These are phyloP conservation scores for Tachuris rubrigastra DNA, from an alignment of 2,113 vertebrate species.

Conservation along the genomic window DNA sequence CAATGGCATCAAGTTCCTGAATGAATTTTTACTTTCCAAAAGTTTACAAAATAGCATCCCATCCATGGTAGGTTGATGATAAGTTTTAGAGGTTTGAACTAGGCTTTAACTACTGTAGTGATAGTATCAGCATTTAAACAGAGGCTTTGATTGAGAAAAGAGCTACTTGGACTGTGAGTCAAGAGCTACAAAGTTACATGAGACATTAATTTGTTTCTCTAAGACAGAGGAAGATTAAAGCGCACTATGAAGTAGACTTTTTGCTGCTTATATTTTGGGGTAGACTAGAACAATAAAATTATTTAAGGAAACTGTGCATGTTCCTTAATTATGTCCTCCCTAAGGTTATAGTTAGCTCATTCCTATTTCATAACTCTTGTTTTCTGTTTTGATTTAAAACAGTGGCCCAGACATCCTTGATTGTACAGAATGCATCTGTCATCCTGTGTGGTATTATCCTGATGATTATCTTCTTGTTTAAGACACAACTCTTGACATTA, in stretches of 20 bases:
- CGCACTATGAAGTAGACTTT: neutral
- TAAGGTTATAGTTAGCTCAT: neutral
- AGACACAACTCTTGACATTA: constrained; percentile 82
- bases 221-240: neutral
- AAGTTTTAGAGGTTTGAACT: neutral
- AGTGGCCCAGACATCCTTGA: constrained; percentile 95
- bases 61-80: neutral
- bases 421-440: constrained; percentile 94
- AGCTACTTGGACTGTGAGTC: neutral
- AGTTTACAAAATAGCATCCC: neutral
- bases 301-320: neutral
- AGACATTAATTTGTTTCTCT: neutral
- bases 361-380: neutral
- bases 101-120: neutral
- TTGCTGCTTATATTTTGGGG: neutral
- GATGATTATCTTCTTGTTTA: constrained; percentile 93
- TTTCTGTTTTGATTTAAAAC: constrained; percentile 31
- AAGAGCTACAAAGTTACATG: neutral
- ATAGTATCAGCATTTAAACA: neutral
- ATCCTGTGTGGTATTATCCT: constrained; percentile 91
- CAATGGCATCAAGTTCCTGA: neutral
- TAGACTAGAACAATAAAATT: neutral
- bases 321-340: neutral
- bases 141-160: neutral
- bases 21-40: neutral